Evolutionary conservation across 2,888 invertebrate species (phyloP).

Genomic region (Agrilus mali): DNA sequence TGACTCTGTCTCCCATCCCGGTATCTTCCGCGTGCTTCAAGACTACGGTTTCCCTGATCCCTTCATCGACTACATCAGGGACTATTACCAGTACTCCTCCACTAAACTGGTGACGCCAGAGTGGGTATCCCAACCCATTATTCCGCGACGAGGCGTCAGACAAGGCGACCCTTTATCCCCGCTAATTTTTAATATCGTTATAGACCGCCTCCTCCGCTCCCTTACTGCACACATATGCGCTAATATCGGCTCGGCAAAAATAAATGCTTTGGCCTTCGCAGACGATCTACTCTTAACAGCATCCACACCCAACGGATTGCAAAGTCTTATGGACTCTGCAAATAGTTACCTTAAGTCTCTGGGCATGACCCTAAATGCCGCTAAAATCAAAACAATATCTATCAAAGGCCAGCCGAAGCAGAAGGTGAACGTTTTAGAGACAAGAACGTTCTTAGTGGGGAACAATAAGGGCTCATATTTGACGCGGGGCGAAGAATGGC

Average conservation of each 20-base stretch:
- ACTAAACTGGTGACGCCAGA: too few species aligned
- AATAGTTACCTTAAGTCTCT: too few species aligned
- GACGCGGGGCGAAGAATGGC: too few species aligned
- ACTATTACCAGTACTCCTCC: too few species aligned
- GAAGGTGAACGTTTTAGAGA: slow-evolving; percentile 17
- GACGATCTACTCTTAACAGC: slow-evolving; percentile 23
- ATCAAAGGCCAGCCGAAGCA: slow-evolving; percentile 21
- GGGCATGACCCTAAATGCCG: slow-evolving; percentile 14
- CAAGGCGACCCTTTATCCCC: slow-evolving; percentile 25
- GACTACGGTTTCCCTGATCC: too few species aligned
- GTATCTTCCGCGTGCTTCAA: too few species aligned
- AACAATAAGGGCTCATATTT: not conserved
- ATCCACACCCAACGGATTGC: slow-evolving; percentile 19
- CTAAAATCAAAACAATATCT: slow-evolving; percentile 11
- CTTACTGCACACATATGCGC: too few species aligned
- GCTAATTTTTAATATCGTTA: slow-evolving; percentile 18
- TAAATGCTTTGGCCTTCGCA: slow-evolving; percentile 23
- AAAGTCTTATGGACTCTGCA: too few species aligned
- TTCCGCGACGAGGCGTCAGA: slow-evolving; percentile 15
- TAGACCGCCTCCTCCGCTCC: not conserved
- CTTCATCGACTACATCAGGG: too few species aligned
- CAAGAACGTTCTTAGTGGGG: not conserved
- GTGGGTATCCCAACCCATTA: too few species aligned
- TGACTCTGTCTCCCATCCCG: too few species aligned
- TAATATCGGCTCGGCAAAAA: not conserved